A percentile compares a stretch with the other conserved stretches of the same genome.
Evolutionary conservation across 2,113 vertebrate species (phyloP).

Genomic region (Hippocampus mohnikei): DNA sequence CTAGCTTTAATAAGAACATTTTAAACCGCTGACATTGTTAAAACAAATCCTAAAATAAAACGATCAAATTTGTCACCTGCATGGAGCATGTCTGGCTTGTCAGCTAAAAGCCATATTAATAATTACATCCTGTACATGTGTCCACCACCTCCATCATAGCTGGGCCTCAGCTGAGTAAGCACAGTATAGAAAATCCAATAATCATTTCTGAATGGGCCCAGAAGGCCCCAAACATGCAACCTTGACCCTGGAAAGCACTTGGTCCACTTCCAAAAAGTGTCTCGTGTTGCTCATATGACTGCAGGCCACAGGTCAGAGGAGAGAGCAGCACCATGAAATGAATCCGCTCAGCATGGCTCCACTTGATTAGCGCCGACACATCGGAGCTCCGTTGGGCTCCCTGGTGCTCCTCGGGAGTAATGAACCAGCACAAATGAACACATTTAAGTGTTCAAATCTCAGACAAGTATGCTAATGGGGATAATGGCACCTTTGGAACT

Average conservation of each 20-base stretch:
- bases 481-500: neutral
- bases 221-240: conserved; percentile 45
- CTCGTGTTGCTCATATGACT: conserved; percentile 51
- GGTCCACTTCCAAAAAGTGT: conserved; percentile 43
- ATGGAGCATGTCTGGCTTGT: conserved; percentile 28
- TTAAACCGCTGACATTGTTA: conserved; percentile 7
- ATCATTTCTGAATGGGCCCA: conserved; percentile 60
- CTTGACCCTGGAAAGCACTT: conserved; percentile 42
- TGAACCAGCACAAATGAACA: conserved; percentile 36
- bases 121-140: conserved; percentile 24
- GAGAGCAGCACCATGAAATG: conserved; percentile 51
- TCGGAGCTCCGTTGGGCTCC: conserved; percentile 18
- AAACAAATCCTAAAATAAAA: conserved; percentile 22
- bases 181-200: conserved; percentile 48
- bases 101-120: conserved; percentile 27
- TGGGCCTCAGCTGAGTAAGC: conserved; percentile 54
- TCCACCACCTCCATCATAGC: conserved; percentile 32
- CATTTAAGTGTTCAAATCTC: conserved; percentile 35
- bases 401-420: conserved; percentile 27
- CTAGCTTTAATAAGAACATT: conserved; percentile 21
- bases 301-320: conserved; percentile 46
- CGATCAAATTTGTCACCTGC: conserved; percentile 11
- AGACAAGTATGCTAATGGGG: conserved; percentile 7
- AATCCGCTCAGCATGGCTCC: conserved; percentile 44
- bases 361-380: conserved; percentile 61